A percentile compares a stretch with the other conserved stretches of the same genome.
Evolutionary conservation across 2,797 vertebrate species (phyloP).

Genomic region (Sebastes kiyomatsui): DNA sequence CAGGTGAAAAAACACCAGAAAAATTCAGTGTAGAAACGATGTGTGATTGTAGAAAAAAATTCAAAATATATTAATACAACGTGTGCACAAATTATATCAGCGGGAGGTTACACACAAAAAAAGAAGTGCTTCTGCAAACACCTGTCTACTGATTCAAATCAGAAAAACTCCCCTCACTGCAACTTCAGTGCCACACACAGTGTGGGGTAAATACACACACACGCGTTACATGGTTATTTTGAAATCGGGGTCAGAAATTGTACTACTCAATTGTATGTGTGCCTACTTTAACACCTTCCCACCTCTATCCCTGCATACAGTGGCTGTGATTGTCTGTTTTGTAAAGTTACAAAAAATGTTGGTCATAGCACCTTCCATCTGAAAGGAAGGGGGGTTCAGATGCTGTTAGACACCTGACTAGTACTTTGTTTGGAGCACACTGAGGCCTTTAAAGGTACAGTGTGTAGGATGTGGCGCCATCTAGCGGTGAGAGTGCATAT

Average conservation of each 20-base stretch:
- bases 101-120: background rate
- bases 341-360: background rate
- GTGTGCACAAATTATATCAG: background rate
- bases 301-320: background rate
- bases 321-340: background rate
- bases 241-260: background rate
- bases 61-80: background rate
- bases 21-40: background rate
- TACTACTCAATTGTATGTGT: background rate
- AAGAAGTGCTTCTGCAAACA: background rate
- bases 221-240: background rate
- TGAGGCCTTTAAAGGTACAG: background rate
- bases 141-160: too few relatives aligned
- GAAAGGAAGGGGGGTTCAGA: background rate
- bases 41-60: background rate
- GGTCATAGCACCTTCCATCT: background rate
- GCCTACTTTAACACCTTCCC: background rate
- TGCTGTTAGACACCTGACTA: background rate
- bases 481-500: background rate
- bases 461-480: background rate
- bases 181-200: background rate
- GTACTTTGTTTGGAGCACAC: background rate
- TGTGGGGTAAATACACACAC: background rate
- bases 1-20: background rate
- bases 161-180: background rate